These are phyloP conservation scores for Gobius niger DNA, from an alignment of 2,113 vertebrate species.

Conservation along the genomic window DNA sequence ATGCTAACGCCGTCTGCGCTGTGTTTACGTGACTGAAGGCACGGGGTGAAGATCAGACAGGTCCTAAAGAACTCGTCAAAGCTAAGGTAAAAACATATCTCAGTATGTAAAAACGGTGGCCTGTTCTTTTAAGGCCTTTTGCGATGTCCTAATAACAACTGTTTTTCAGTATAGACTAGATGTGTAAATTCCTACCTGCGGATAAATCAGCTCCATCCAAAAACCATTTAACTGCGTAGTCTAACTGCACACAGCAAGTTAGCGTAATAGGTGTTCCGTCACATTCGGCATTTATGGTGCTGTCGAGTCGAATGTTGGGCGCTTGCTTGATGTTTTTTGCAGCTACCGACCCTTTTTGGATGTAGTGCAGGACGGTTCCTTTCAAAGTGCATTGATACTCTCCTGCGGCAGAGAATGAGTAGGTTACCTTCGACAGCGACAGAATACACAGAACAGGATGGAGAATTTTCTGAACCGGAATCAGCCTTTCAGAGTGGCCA, in stretches of 20 bases:
- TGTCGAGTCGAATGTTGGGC: slow-evolving; percentile 40
- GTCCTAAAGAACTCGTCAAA: no score
- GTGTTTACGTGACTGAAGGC: no score
- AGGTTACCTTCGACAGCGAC: neutral
- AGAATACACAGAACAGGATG: neutral
- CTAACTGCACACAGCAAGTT: slow-evolving; percentile 50
- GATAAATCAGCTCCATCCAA: accelerated
- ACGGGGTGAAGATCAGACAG: no score
- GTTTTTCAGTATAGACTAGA: no score
- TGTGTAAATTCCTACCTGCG: slow-evolving; percentile 13
- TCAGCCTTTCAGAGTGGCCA: no score
- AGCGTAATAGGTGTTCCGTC: accelerated
- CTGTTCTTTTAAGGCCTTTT: no score
- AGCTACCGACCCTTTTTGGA: slow-evolving; percentile 24
- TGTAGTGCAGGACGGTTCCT: neutral
- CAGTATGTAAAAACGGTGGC: no score
- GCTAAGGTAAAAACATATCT: no score
- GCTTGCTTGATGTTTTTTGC: slow-evolving; percentile 3
- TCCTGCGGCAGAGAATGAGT: slow-evolving; percentile 41
- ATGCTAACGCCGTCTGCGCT: no score
- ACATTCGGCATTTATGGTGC: slow-evolving; percentile 21
- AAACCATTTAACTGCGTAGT: slow-evolving; percentile 36
- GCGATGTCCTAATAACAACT: no score
- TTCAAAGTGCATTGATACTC: slow-evolving; percentile 48
- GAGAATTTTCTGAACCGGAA: neutral